phyloP scores from a whole-genome alignment of 1,140 invertebrate genomes.

The Pogonus chalceus region DNA sequence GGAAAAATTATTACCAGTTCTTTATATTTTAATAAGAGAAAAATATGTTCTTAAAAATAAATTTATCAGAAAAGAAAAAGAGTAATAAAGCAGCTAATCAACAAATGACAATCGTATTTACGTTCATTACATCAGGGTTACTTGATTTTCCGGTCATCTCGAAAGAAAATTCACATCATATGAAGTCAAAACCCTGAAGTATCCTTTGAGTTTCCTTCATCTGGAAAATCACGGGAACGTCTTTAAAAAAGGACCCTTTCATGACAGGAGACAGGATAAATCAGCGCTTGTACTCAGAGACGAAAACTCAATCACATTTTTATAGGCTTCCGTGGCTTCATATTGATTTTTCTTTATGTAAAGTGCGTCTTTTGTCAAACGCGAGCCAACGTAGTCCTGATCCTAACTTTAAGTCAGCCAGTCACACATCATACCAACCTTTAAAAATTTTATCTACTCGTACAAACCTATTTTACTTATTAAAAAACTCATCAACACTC shows the following conservation, averaged over 20 bases:
- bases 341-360: slow-evolving; percentile 8
- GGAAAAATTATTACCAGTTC: too few relatives aligned
- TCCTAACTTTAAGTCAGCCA: too few relatives aligned
- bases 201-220: slow-evolving; percentile 1
- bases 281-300: neutral
- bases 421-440: too few relatives aligned
- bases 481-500: too few relatives aligned
- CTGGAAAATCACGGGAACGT: slow-evolving; percentile 4
- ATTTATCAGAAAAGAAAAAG: too few relatives aligned
- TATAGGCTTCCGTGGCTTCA: slow-evolving; percentile 1
- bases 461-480: too few relatives aligned
- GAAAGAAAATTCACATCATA: neutral
- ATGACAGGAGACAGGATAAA: slow-evolving; percentile 6
- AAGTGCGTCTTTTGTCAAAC: slow-evolving; percentile 2
- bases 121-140: neutral
- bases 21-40: too few relatives aligned
- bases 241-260: slow-evolving; percentile 5
- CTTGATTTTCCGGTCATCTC: slow-evolving; percentile 5
- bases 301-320: slow-evolving; percentile 7
- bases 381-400: too few relatives aligned
- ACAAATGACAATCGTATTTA: neutral
- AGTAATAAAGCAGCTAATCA: neutral
- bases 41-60: too few relatives aligned
- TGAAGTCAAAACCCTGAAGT: neutral
- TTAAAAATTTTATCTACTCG: too few relatives aligned